Conservation (phyloP, 1,140 invertebrate species). For the Neomicropteryx cornuta region DNA sequence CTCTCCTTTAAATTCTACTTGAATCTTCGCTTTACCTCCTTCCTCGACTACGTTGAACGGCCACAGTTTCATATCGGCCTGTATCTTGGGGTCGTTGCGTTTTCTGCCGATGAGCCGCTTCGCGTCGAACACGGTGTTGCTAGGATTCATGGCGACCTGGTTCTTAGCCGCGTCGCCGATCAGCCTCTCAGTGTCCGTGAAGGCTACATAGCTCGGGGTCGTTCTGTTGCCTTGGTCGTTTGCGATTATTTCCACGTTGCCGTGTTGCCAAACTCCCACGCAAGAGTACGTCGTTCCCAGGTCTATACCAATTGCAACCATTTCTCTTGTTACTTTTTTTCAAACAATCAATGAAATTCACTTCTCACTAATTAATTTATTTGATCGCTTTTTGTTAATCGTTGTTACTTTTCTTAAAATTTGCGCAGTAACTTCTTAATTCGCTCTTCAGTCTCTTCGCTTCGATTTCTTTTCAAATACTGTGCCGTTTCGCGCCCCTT, state of each 20-base stretch:
- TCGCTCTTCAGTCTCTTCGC: slow-evolving; percentile 13
- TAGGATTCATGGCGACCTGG: slow-evolving; percentile 45
- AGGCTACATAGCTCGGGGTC: slow-evolving; percentile 83
- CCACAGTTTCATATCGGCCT: slow-evolving; percentile 67
- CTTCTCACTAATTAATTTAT: slow-evolving; percentile 10
- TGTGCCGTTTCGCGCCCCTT: slow-evolving; percentile 20
- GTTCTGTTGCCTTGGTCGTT: slow-evolving; percentile 92
- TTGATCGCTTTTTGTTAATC: no score
- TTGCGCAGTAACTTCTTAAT: slow-evolving; percentile 14
- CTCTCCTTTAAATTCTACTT: slow-evolving; percentile 63
- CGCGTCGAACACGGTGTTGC: slow-evolving; percentile 42
- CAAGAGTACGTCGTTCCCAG: slow-evolving; percentile 73
- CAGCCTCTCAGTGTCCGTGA: slow-evolving; percentile 69
- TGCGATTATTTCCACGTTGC: slow-evolving; percentile 87
- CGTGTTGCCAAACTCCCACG: slow-evolving; percentile 72
- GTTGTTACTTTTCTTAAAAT: slow-evolving; percentile 3
- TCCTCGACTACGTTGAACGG: slow-evolving; percentile 61
- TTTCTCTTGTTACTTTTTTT: no score
- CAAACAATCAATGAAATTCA: no score
- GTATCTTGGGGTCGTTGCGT: slow-evolving; percentile 60
- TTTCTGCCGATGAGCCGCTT: slow-evolving; percentile 54
- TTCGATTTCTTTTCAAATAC: slow-evolving; percentile 21
- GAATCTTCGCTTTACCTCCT: slow-evolving; percentile 54
- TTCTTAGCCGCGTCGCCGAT: slow-evolving; percentile 62
- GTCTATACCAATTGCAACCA: slow-evolving; percentile 65